A percentile compares a stretch with the other conserved stretches of the same genome.
phyloP scores from a whole-genome alignment of 2,888 invertebrate genomes.

The Salpingus planirostris region DNA sequence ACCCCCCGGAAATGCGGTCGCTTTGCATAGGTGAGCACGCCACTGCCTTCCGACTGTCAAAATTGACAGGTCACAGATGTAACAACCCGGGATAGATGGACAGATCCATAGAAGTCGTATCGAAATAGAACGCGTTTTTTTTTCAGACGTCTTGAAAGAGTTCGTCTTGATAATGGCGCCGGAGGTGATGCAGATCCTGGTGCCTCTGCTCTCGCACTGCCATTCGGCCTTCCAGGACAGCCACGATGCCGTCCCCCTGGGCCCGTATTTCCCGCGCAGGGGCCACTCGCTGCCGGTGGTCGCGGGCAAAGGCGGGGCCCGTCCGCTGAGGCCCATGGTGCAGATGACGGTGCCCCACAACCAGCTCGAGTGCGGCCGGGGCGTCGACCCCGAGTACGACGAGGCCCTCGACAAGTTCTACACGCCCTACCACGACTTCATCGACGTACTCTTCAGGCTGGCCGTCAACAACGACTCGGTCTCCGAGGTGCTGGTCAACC shows the following conservation, averaged over 20 bases:
- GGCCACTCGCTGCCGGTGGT: conserved; percentile 51
- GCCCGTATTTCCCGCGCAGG: conserved; percentile 68
- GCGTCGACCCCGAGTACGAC: conserved; percentile 70
- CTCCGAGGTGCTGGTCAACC: conserved; percentile 73
- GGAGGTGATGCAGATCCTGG: conserved; percentile 72
- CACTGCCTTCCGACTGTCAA: too few species aligned
- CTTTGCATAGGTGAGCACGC: conserved; percentile 68
- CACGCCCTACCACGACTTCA: conserved; percentile 80
- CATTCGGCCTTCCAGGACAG: conserved; percentile 72
- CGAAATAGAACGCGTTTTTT: conserved; percentile 3
- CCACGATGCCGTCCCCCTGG: conserved; percentile 59
- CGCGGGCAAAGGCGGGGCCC: conserved; percentile 51
- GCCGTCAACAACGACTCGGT: conserved; percentile 83
- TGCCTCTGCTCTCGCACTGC: conserved; percentile 77
- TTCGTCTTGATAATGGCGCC: conserved; percentile 68
- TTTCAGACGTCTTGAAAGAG: conserved; percentile 64
- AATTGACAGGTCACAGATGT: too few species aligned
- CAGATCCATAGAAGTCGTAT: too few species aligned
- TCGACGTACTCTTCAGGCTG: conserved; percentile 78
- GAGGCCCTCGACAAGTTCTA: conserved; percentile 68
- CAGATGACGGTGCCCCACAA: conserved; percentile 77
- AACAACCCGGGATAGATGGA: too few species aligned
- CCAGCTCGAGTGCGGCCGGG: conserved; percentile 61
- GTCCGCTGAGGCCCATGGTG: conserved; percentile 72
- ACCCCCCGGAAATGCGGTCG: conserved; percentile 74